Conservation (phyloP, 2,797 vertebrate species). For the Lerista edwardsae region DNA sequence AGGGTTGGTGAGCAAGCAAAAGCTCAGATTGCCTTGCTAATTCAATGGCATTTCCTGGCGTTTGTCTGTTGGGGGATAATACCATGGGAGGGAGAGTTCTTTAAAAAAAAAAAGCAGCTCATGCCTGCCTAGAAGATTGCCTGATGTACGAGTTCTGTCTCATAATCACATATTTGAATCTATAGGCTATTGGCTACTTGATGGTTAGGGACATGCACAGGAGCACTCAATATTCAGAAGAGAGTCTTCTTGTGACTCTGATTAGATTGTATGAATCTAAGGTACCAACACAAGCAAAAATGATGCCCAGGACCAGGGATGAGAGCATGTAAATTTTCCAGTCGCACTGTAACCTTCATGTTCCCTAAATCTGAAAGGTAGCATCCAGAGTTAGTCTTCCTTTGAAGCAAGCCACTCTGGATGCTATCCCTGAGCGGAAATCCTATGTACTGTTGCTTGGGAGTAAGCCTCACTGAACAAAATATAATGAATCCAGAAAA, state of each 20-base stretch:
- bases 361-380: no score
- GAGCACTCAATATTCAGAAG: background rate
- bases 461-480: no score
- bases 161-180: background rate
- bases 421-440: no score
- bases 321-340: background rate
- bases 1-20: background rate
- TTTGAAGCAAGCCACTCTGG: no score
- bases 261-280: background rate
- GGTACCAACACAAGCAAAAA: background rate
- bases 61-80: background rate
- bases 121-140: background rate
- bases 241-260: background rate
- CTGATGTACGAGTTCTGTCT: background rate
- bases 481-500: no score
- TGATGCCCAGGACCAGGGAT: background rate
- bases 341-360: no score
- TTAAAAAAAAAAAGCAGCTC: background rate
- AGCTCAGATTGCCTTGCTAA: slow-evolving; percentile 35
- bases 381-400: no score
- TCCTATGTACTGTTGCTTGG: no score
- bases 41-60: slow-evolving; percentile 19
- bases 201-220: background rate
- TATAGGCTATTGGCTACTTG: background rate
- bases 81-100: no score